phyloP scores from a whole-genome alignment of 2,888 invertebrate species.

The Folsomia candida region DNA sequence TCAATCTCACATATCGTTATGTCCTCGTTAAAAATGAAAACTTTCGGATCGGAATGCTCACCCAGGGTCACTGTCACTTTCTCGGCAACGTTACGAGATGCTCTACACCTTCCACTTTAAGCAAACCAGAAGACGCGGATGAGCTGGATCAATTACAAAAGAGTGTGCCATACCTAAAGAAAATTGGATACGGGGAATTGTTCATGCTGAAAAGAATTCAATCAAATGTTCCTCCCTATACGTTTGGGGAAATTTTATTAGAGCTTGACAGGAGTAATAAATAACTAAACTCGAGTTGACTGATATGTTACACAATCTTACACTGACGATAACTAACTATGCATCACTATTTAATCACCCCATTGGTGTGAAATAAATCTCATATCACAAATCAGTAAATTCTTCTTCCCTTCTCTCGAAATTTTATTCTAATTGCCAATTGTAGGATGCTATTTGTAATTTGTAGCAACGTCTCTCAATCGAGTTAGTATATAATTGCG shows the following conservation, averaged over 20 bases:
- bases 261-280: no score
- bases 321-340: no score
- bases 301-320: no score
- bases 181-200: neutral
- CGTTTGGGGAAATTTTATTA: neutral
- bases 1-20: neutral
- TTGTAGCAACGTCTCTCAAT: no score
- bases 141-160: neutral
- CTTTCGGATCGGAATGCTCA: neutral
- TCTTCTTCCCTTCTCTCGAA: no score
- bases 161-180: neutral
- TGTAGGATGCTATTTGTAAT: no score
- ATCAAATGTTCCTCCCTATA: neutral
- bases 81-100: neutral
- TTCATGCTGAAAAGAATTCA: conserved; percentile 6
- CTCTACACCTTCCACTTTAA: neutral
- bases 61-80: neutral
- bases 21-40: neutral
- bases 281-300: no score
- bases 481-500: no score
- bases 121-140: neutral
- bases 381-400: no score
- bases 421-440: no score
- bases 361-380: no score
- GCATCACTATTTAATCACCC: no score